phyloP scores from a whole-genome alignment of 2,113 vertebrate species.

The Odocoileus hemionus region DNA sequence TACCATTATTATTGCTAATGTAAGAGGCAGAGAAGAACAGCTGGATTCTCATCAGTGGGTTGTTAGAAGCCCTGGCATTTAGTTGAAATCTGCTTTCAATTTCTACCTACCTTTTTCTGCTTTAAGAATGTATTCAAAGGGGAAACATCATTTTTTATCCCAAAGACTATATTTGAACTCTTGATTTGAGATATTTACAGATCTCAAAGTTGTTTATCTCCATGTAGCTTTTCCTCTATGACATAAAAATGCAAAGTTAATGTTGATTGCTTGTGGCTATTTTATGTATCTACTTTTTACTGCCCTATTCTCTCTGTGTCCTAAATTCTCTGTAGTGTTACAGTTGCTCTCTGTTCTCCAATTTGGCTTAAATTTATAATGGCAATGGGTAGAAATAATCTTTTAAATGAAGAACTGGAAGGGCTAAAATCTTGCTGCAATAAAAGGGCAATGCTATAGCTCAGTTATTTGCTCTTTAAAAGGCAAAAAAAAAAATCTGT shows the following conservation, averaged over 20 bases:
- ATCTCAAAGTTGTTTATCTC: not conserved
- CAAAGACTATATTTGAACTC: not conserved
- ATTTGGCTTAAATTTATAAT: not conserved
- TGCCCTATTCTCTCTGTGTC: not conserved
- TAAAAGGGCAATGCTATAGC: not conserved
- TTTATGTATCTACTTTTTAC: not conserved
- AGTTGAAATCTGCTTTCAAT: not conserved
- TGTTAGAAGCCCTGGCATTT: slow-evolving; percentile 14
- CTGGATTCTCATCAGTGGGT: slow-evolving; percentile 41
- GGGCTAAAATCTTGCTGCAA: not conserved
- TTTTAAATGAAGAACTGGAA: not conserved
- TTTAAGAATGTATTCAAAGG: not conserved
- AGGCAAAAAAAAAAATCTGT: not conserved
- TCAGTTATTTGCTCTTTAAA: not conserved
- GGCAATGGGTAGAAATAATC: not conserved
- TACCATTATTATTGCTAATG: slow-evolving; percentile 34
- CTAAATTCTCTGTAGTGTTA: not conserved
- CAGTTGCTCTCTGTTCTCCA: not conserved
- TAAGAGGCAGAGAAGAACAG: slow-evolving; percentile 50
- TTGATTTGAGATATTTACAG: not conserved
- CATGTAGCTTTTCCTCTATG: not conserved
- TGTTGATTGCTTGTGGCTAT: not conserved
- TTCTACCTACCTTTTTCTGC: not conserved
- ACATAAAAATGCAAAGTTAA: not conserved
- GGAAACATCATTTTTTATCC: slow-evolving; percentile 27